These are phyloP conservation scores for Eulemur coronatus DNA, from an alignment of 2,797 vertebrate species.

Conservation along the genomic window DNA sequence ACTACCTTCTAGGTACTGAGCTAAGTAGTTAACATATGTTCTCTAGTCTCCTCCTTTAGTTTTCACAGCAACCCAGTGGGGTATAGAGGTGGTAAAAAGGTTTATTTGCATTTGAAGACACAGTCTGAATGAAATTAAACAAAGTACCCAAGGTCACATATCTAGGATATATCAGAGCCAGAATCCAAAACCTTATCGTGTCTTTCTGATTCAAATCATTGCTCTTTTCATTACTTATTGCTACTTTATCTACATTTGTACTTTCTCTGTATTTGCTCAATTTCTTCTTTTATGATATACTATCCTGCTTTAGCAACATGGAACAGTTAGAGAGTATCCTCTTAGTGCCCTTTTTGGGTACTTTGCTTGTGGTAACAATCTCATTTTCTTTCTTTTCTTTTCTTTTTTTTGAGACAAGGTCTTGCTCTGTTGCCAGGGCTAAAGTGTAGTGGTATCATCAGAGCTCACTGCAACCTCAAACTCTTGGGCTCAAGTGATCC, in stretches of 20 bases:
- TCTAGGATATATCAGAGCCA: neutral
- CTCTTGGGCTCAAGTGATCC: neutral
- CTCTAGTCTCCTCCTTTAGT: neutral
- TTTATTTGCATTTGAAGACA: slow-evolving; percentile 19
- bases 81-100: neutral
- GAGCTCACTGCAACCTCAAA: neutral
- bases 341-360: neutral
- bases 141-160: neutral
- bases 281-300: neutral
- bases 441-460: neutral
- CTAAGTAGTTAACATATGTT: neutral
- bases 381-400: neutral
- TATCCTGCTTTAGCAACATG: neutral
- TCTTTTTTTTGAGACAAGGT: neutral
- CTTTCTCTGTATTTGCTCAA: neutral
- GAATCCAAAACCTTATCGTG: neutral
- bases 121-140: neutral
- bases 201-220: slow-evolving; percentile 11
- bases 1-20: neutral
- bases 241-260: neutral
- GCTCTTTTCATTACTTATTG: neutral
- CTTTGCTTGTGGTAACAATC: neutral
- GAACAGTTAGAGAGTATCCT: neutral
- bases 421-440: neutral
- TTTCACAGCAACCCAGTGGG: neutral